phyloP scores from a whole-genome alignment of 2,113 vertebrate species.

The Colistium nudipinnis region DNA sequence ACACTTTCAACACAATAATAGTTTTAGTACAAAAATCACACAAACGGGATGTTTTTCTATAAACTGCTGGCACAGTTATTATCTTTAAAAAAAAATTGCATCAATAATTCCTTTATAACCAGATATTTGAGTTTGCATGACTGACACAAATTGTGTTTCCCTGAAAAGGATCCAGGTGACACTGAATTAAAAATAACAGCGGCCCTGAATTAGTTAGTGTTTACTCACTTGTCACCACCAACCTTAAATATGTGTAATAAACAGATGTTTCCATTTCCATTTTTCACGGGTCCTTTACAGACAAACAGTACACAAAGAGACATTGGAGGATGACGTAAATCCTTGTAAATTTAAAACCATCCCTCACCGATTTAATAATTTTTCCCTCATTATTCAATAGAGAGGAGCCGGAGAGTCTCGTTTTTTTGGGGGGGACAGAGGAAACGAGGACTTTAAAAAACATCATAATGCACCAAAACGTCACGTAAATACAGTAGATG shows the following conservation, averaged over 20 bases:
- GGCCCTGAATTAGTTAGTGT: background rate
- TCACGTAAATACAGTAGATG: background rate
- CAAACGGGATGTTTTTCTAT: constrained; percentile 8
- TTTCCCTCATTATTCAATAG: background rate
- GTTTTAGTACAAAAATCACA: constrained; percentile 29
- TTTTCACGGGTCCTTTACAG: background rate
- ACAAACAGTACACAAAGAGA: background rate
- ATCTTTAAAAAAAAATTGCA: background rate
- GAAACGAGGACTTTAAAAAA: background rate
- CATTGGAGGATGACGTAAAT: background rate
- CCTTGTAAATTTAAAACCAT: background rate
- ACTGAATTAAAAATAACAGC: background rate
- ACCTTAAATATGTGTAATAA: background rate
- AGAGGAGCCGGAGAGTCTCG: background rate
- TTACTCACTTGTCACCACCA: background rate
- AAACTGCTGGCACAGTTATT: constrained; percentile 28
- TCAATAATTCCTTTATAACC: background rate
- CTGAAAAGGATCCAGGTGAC: constrained; percentile 3
- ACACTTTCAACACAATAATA: constrained; percentile 14
- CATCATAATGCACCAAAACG: background rate
- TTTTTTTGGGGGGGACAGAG: background rate
- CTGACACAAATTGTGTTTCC: background rate
- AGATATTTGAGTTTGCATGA: background rate
- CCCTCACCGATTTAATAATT: constrained; percentile 5
- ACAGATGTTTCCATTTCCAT: background rate